phyloP scores from a whole-genome alignment of 2,888 invertebrate species.

The Phytoseiulus persimilis region DNA sequence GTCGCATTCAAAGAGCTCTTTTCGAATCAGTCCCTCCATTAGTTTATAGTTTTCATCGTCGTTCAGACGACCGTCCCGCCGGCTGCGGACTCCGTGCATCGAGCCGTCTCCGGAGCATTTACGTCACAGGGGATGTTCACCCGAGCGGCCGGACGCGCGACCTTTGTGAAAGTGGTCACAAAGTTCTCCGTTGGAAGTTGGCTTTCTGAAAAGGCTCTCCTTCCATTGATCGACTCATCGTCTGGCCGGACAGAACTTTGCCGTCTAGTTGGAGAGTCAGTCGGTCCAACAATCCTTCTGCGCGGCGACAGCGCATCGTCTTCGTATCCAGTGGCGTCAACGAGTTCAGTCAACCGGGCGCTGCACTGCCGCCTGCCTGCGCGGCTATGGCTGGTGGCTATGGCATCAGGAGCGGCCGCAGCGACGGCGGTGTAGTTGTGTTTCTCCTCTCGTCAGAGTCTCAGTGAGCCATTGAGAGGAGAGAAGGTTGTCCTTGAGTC shows the following conservation, averaged over 20 bases:
- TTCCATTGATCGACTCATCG: not conserved
- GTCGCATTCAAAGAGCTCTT: not conserved
- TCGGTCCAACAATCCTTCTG: not conserved
- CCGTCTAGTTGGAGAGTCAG: not conserved
- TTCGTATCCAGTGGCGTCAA: not conserved
- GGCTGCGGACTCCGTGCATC: not conserved
- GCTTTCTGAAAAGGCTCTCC: not conserved
- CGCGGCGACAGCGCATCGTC: not conserved
- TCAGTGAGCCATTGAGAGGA: not conserved
- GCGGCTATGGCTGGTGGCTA: not conserved
- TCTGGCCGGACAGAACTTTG: not conserved
- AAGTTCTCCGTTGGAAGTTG: not conserved
- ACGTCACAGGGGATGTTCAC: not conserved
- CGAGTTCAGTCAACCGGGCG: slow-evolving; percentile 5
- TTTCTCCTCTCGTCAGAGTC: not conserved
- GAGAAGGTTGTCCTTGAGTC: not conserved
- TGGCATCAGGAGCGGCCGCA: not conserved
- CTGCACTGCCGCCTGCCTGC: not conserved
- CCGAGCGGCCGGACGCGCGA: not conserved
- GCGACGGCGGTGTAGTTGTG: not conserved
- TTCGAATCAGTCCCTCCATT: not conserved
- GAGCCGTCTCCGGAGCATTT: not conserved
- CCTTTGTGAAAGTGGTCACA: slow-evolving; percentile 5
- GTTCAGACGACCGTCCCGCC: not conserved
- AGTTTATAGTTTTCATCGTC: not conserved